Evolutionary conservation across 2,113 vertebrate species (phyloP).

Genomic region (Castor canadensis): DNA sequence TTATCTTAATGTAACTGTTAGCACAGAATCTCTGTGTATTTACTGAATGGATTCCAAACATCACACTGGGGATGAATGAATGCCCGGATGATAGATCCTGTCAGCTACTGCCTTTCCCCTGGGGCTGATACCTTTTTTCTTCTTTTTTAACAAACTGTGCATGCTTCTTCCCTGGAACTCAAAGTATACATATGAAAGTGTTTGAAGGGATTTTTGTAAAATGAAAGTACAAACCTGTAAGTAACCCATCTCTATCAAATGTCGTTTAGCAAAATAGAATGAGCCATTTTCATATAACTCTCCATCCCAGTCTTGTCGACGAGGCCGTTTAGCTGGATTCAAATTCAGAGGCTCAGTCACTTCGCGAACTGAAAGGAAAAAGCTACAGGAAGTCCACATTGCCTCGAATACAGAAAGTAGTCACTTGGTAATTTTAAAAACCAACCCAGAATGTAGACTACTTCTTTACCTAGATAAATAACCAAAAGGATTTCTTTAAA

Average conservation of each 20-base stretch:
- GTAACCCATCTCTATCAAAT: slow-evolving; percentile 85
- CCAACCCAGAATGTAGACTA: neutral
- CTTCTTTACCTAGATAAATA: neutral
- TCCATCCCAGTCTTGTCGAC: slow-evolving; percentile 96
- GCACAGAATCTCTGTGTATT: neutral
- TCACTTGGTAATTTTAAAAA: slow-evolving; percentile 19
- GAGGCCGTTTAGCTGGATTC: slow-evolving; percentile 87
- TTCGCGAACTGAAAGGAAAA: slow-evolving; percentile 74
- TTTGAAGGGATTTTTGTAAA: slow-evolving; percentile 6
- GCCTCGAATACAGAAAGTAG: neutral
- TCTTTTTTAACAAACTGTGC: neutral
- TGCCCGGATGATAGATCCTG: neutral
- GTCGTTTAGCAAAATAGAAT: slow-evolving; percentile 92
- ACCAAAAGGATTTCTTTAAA: neutral
- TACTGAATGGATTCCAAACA: neutral
- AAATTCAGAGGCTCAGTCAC: slow-evolving; percentile 89
- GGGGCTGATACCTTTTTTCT: neutral
- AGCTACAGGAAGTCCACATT: neutral
- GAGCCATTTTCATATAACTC: slow-evolving; percentile 98
- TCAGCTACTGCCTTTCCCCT: neutral
- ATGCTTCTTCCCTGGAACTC: neutral
- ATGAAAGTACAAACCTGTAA: slow-evolving; percentile 89
- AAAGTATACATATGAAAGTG: neutral
- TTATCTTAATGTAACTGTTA: neutral
- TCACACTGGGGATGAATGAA: neutral